These are phyloP conservation scores for Caenorhabditis parvicauda DNA, from an alignment of 2,888 invertebrate genomes.

Conservation along the genomic window DNA sequence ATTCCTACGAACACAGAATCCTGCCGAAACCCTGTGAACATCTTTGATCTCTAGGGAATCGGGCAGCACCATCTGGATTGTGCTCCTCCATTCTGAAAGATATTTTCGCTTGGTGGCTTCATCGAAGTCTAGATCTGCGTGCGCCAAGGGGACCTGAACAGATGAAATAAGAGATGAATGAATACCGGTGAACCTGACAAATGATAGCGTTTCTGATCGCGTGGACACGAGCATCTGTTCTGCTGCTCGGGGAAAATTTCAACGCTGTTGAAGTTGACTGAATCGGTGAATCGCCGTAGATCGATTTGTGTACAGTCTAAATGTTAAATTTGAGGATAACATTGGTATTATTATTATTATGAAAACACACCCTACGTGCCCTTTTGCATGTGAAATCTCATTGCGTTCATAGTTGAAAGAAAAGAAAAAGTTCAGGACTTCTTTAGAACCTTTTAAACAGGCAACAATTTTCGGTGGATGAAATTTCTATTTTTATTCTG, in stretches of 20 bases:
- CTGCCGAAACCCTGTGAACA: constrained; percentile 45
- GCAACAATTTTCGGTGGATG: no score
- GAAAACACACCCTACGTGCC: no score
- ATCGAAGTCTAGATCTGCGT: constrained; percentile 17
- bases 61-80: constrained; percentile 6
- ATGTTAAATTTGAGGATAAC: no score
- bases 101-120: constrained; percentile 11
- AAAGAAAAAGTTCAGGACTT: no score
- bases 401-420: no score
- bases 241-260: constrained; percentile 24
- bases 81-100: constrained; percentile 17
- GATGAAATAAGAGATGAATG: not conserved
- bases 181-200: constrained; percentile 20
- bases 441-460: no score
- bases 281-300: no score
- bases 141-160: constrained; percentile 20
- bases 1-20: constrained; percentile 47
- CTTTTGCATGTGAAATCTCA: no score
- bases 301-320: no score
- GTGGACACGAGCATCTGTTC: constrained; percentile 48
- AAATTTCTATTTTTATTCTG: no score
- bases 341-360: no score
- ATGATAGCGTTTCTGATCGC: constrained; percentile 41
- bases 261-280: no score
- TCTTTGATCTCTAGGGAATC: constrained; percentile 30